phyloP scores from a whole-genome alignment of 2,888 invertebrate species.

The Ornithoptera priamus region DNA sequence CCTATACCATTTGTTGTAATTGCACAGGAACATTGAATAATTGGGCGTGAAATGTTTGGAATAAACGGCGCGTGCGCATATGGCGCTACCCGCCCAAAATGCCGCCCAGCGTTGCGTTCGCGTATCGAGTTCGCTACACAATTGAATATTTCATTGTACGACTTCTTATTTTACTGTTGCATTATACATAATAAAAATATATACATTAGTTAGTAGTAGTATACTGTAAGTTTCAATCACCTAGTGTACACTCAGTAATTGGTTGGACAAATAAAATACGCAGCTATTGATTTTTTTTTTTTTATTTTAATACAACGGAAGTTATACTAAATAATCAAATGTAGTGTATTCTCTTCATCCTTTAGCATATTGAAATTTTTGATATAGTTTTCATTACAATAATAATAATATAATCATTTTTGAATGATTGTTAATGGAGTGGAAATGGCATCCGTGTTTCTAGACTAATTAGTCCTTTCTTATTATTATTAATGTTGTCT shows the following conservation, averaged over 20 bases:
- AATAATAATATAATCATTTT: no score
- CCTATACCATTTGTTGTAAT: slow-evolving; percentile 9
- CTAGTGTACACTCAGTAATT: background rate
- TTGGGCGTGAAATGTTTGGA: slow-evolving; percentile 11
- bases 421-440: no score
- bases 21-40: slow-evolving; percentile 11
- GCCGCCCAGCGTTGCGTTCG: slow-evolving; percentile 56
- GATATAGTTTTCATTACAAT: no score
- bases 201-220: background rate
- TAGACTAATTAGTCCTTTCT: no score
- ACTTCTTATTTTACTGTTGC: slow-evolving; percentile 19
- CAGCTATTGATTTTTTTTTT: background rate
- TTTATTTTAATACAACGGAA: no score
- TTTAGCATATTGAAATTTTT: no score
- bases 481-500: no score
- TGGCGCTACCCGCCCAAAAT: slow-evolving; percentile 50
- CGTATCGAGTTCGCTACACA: slow-evolving; percentile 48
- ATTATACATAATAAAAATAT: slow-evolving; percentile 5
- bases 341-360: no score
- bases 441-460: no score
- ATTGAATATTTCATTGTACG: slow-evolving; percentile 35
- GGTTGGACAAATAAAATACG: background rate
- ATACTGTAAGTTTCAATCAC: background rate
- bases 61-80: slow-evolving; percentile 62
- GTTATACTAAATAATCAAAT: no score